These are phyloP conservation scores for Lucinisca nassula DNA, from an alignment of 2,888 invertebrate species.

Conservation along the genomic window DNA sequence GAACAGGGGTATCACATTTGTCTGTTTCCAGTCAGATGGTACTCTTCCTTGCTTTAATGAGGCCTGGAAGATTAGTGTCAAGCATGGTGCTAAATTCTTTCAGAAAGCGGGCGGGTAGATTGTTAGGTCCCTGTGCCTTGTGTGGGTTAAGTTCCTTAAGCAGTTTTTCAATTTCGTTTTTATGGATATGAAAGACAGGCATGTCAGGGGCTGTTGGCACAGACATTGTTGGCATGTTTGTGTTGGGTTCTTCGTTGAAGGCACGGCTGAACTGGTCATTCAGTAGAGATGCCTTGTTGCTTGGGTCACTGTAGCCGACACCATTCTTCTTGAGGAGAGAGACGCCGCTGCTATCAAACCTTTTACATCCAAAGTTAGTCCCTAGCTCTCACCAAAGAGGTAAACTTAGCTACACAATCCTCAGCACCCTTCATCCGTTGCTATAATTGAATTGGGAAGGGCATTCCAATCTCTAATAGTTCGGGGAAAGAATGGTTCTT, in stretches of 20 bases:
- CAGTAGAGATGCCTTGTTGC: not conserved
- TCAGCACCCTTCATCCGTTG: no score
- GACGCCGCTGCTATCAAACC: not conserved
- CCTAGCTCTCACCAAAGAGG: no score
- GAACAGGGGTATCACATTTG: constrained; percentile 55
- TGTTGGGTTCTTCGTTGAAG: not conserved
- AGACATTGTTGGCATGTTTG: not conserved
- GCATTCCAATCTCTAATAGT: no score
- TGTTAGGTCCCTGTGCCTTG: constrained; percentile 40
- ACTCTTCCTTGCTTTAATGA: constrained; percentile 38
- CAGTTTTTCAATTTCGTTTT: not conserved
- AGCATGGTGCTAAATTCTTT: constrained; percentile 40
- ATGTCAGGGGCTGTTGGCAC: not conserved
- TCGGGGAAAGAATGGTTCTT: no score
- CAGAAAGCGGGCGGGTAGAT: constrained; percentile 32
- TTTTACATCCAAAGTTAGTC: not conserved
- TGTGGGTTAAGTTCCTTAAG: constrained; percentile 37
- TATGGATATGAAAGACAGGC: not conserved
- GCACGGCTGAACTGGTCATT: not conserved
- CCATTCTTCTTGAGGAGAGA: not conserved
- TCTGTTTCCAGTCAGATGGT: constrained; percentile 57
- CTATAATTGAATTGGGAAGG: no score
- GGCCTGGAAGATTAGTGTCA: constrained; percentile 44
- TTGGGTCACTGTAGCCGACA: not conserved
- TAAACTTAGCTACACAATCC: no score